Evolutionary conservation across 2,113 vertebrate genomes (phyloP), one percentile per base, ranked within the genome.

Genomic region (Axis porcinus): DNA sequence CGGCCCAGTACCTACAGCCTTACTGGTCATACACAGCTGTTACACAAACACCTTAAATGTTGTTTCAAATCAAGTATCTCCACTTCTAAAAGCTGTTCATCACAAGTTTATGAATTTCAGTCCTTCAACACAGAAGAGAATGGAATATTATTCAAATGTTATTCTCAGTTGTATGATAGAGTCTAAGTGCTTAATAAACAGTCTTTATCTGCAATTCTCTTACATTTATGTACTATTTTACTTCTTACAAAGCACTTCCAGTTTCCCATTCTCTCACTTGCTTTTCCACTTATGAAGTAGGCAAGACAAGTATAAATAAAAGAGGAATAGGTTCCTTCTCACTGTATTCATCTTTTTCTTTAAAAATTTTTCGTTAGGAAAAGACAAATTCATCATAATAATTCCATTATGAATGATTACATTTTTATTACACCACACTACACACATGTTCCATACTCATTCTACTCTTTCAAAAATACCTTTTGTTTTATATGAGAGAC

Each of bases 191-290:
- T 91, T 67, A 94, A n/a, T 78, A 95, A 82, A 79, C 83, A 17
- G 17, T 8, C 23, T 87, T 81, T 67, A 55, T 45, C 25, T 76
- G n/a, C 14, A 89, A 74, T 36, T 57, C 33, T 9, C 17, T 79
- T 67, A 87, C 17, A 84, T 70, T 91, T 70, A 54, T 25, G 16
- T 27, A n/a, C 50, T 82, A 12, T 86, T 93, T 90, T 82, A 52
- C 67, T 76, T 93, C 60, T 89, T 58, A 89, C 1, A 91, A 91
- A 64, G n/a, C 47, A 52, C 47, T 82, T 93, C n/a, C 55, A 52
- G 21, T 36, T 93, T 93, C 58, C 82, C 16, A 88, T 60, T 58
- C 64, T 55, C 33, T 74, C 11, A 25, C 8, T 81, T 85, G 21
- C n/a, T 95, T 92, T 86, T 30, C 17, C 28, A 54, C 54, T 54